Base-by-base conservation (phyloP, 2,113 vertebrate genomes). In the Plotosus lineatus region DNA sequence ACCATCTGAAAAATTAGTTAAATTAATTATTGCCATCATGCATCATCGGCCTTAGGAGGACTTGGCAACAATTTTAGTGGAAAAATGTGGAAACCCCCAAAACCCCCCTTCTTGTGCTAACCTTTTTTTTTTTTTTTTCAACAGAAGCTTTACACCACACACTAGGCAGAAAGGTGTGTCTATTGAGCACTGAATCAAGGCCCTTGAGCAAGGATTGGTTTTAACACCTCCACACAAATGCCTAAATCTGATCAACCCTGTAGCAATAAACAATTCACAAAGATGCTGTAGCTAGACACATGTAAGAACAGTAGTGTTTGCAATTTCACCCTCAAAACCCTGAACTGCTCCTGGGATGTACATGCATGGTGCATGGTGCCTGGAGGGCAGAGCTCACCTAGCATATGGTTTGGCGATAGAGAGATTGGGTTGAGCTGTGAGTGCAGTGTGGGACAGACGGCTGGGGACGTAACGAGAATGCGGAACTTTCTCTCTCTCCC, bases 331-430 rank as follows among this genome's bases (percentile, higher is more conserved):
- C 31, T 44, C 44, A 66, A 75, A 65, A 53, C n/a, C 21, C 28
- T 36, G 48, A 65, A 36, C 44, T 78, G 60, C 58, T 65, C 46
- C 55, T 46, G 23, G 53, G 79, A 58, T 75, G 55, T 61, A 78
- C 69, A 71, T 46, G 63, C 76, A 61, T 68, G 78, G 38, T 50
- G 76, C 69, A 74, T 44, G 74, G 81, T 78, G 71, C 75, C 84
- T 81, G 46, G 42, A 74, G 75, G 65, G 83, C 69, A 77, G 83
- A 60, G 82, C 88, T 86, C 77, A 66, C 74, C 83, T 81, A 89
- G 90, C 91, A 93, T 91, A 93, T 91, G 90, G 90, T 78, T 6
- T 33, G 87, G 84, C 85, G 84, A 89, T 88, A 86, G 92, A 91
- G 88, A 55, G 79, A 9, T 72, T 85, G 80, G 90, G 90, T 88